A percentile compares a stretch with the other conserved stretches of the same genome.
Conservation (phyloP, 2,888 invertebrate species). For the Nemoura dubitans region DNA sequence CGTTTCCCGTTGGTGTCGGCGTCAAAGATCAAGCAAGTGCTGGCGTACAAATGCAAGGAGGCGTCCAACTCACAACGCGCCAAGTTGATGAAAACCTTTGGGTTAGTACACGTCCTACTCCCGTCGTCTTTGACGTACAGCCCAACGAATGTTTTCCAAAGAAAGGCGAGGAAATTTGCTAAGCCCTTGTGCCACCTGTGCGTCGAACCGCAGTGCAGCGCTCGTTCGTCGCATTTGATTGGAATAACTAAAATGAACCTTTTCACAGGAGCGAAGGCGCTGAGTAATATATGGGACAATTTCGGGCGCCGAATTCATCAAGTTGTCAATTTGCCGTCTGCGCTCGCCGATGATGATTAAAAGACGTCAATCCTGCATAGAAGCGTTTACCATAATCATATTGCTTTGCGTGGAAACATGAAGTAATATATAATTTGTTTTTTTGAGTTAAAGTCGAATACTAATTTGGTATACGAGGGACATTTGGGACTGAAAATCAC, state of each 20-base stretch:
- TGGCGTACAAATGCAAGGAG: slow-evolving; percentile 81
- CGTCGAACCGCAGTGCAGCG: background rate
- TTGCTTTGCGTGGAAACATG: background rate
- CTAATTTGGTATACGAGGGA: background rate
- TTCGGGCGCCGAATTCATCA: background rate
- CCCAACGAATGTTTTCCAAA: background rate
- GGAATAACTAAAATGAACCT: background rate
- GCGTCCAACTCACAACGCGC: background rate
- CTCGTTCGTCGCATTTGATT: background rate
- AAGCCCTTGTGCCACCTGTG: background rate
- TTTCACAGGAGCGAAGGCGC: background rate
- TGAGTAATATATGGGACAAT: background rate
- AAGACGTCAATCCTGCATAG: background rate
- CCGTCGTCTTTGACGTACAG: background rate
- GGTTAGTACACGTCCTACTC: background rate
- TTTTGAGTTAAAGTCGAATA: no score
- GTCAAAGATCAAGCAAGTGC: slow-evolving; percentile 78
- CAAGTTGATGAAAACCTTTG: background rate
- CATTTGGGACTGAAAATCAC: background rate
- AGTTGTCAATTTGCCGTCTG: background rate
- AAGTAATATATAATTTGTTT: no score
- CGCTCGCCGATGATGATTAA: background rate
- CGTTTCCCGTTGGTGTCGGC: slow-evolving; percentile 79
- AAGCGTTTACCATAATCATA: background rate
- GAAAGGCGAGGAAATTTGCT: background rate